Conservation (phyloP, 2,797 vertebrate species). For the Danio kyathit region DNA sequence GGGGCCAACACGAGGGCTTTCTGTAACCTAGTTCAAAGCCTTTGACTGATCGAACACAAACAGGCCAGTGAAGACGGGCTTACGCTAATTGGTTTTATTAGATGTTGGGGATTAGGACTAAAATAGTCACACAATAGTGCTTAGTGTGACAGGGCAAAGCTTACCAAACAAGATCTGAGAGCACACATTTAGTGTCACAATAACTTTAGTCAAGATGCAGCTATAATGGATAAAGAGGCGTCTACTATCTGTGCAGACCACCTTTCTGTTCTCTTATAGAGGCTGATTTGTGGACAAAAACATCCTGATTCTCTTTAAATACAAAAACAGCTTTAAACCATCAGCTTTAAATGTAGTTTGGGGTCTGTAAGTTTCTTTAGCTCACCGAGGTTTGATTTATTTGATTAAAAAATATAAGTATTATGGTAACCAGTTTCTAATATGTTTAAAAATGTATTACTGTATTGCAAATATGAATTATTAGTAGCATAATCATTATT, state of each 20-base stretch:
- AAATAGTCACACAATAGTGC: slow-evolving; percentile 56
- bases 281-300: neutral
- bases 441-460: neutral
- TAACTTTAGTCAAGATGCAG: slow-evolving; percentile 22
- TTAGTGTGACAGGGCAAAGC: slow-evolving; percentile 54
- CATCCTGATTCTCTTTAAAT: neutral
- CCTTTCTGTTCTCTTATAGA: neutral
- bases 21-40: slow-evolving; percentile 7
- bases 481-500: neutral
- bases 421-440: too few species aligned
- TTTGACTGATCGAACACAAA: slow-evolving; percentile 42
- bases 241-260: slow-evolving; percentile 3
- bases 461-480: neutral
- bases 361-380: neutral
- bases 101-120: slow-evolving; percentile 50
- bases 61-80: slow-evolving; percentile 42
- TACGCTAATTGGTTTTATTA: slow-evolving; percentile 61
- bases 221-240: neutral
- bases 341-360: neutral
- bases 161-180: slow-evolving; percentile 53
- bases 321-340: too few species aligned
- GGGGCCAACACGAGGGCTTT: slow-evolving; percentile 5
- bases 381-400: neutral
- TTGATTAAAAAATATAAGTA: neutral
- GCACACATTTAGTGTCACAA: slow-evolving; percentile 48